Base-by-base conservation (phyloP, 2,113 vertebrate species). In the Xiphorhynchus elegans region DNA sequence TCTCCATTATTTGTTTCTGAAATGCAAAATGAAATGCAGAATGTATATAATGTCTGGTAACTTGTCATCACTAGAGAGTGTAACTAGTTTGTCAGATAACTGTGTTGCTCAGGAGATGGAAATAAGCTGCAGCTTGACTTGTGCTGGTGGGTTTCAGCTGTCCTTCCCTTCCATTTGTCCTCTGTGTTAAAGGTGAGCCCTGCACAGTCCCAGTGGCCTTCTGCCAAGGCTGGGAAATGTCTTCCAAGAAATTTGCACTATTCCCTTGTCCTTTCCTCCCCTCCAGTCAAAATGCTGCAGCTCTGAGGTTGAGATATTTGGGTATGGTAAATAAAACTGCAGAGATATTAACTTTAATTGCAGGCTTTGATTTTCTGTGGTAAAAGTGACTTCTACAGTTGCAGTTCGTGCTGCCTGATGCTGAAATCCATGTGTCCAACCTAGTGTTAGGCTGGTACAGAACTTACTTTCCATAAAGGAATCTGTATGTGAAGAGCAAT, bases 351-450 rank as follows among this genome's bases (percentile, higher is more conserved):
- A 49, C 23, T 39, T 79, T 7, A 37, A 1, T 62, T 77, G 23
- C 49, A 62, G 64, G 9, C 18, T 55, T 1, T 39, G 2, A 4
- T 80, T 74, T 89, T 39, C 33, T 60, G 0, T 19, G 15, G 2
- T 46, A 31, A 35, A 92, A 60, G 29, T 50, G 42, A 28, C 39
- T 66, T 50, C 15, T 63, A 24, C 16, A 55, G 67, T n/a, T 1
- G 0, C 50, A 68, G 37, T 37, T 91, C n/a, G 39, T 87, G 4
- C 9, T 56, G 7, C 69, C 8, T 33, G 6, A 6, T 66, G 52
- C 50, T 76, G 62, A 50, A 52, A 53, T 89, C 31, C 2, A 0
- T 37, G 0, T 23, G 26, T 66, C 5, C 44, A 64, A 0, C 26
- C 14, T 29, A 26, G 19, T 13, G 46, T 37, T 37, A 20, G 1